Conservation (phyloP, 2,797 vertebrate species). For the Peromyscus melanophrys region DNA sequence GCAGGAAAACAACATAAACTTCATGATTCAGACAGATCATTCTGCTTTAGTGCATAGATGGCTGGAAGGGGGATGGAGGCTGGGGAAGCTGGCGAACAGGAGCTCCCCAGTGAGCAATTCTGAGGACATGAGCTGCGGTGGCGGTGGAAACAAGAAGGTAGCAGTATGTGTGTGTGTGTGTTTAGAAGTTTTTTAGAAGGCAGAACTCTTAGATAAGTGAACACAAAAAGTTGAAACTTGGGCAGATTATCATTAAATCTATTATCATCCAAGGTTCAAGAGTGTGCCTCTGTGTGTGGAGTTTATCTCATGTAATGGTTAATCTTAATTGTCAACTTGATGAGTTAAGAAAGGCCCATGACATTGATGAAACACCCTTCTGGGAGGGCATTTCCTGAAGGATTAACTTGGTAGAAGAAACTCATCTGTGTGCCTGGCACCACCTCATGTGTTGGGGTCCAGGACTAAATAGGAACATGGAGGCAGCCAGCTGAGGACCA, state of each 20-base stretch:
- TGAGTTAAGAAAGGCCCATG: not conserved
- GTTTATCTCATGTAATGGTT: not conserved
- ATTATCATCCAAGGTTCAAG: not conserved
- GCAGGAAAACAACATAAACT: not conserved
- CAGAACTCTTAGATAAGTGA: not conserved
- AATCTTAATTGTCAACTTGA: not conserved
- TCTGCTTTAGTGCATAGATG: not conserved
- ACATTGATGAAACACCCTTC: not conserved
- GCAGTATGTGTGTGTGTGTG: too few relatives aligned
- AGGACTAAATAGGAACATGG: not conserved
- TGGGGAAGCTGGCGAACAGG: too few relatives aligned
- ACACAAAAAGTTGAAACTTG: not conserved
- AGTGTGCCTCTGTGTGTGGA: rapidly evolving
- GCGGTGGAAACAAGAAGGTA: not conserved
- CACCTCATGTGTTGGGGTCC: not conserved
- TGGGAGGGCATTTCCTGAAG: not conserved
- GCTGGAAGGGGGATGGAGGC: rapidly evolving
- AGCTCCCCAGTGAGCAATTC: not conserved
- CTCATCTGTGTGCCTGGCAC: not conserved
- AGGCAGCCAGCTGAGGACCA: not conserved
- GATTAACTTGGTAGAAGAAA: not conserved
- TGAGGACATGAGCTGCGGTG: too few relatives aligned
- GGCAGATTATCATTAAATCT: not conserved
- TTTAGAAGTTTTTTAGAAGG: not conserved
- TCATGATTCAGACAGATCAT: not conserved